Base-by-base conservation (phyloP, 2,888 invertebrate genomes). In the Fragum sueziense region DNA sequence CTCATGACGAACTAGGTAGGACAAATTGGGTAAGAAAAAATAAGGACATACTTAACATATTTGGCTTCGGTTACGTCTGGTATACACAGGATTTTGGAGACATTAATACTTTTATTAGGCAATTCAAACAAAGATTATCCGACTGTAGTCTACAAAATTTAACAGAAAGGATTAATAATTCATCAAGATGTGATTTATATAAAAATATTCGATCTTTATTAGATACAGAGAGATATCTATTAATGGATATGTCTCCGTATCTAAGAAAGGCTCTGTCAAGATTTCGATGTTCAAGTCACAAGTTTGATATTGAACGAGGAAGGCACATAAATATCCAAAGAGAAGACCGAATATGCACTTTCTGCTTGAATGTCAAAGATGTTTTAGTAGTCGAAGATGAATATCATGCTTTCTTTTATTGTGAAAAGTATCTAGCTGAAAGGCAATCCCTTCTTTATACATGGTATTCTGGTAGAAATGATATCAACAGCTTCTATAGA, bases 1-100 rank as follows among this genome's bases (percentile, higher is more conserved):
- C n/a, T n/a, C n/a, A n/a, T n/a, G n/a, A n/a, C n/a, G n/a, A n/a
- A n/a, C n/a, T n/a, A n/a, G n/a, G n/a, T n/a, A n/a, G 52, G 22
- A 52, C 4, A 52, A 11, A 52, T 27, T 74, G 73, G 73, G 73
- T 62, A 31, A 74, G 22, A 6, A 33, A 54, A 47, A 31, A 67
- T 33, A 47, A 34, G 62, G 25, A 62, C 17, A 27, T 74, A 54
- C 33, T 74, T 7, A 51, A 33, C 22, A 31, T 20, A n/a, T 65
- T 62, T 52, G 68, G 74, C 34, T 74, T 65, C 29, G 74, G 74
- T 14, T 74, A 68, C 52, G 57, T 52, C 14, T 74, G 68, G 74
- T 34, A 52, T 27, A n/a, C 47, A 31, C 68, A 74, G 31, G 67
- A 59, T 27, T 52, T 74, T n/a, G 68, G 74, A 17, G 52, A 74